Evolutionary conservation across 2,888 invertebrate genomes (phyloP).

Genomic region (Gastrophysa polygoni): DNA sequence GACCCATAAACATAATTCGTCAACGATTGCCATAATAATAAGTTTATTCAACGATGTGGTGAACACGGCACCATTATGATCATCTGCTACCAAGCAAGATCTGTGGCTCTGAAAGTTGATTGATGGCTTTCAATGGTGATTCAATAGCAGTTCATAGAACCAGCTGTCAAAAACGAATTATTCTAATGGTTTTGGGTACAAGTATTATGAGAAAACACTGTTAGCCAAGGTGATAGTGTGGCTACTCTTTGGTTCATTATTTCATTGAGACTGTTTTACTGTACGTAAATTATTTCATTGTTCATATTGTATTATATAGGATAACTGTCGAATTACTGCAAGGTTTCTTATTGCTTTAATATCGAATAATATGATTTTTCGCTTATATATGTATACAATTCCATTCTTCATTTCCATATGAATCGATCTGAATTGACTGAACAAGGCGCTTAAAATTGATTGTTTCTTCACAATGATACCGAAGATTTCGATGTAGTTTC

Average conservation of each 20-base stretch:
- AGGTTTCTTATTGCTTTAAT: slow-evolving; percentile 42
- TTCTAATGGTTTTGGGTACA: slow-evolving; percentile 13
- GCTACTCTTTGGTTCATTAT: slow-evolving; percentile 31
- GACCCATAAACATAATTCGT: no score
- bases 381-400: slow-evolving; percentile 38
- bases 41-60: no score
- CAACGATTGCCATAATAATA: no score
- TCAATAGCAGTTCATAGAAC: slow-evolving; percentile 17
- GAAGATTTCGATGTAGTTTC: no score
- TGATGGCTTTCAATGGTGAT: slow-evolving; percentile 18
- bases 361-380: slow-evolving; percentile 29
- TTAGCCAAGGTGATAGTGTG: slow-evolving; percentile 27
- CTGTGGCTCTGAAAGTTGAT: slow-evolving; percentile 14
- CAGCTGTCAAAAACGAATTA: slow-evolving; percentile 16
- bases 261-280: slow-evolving; percentile 45
- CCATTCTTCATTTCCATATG: background rate
- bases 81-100: no score
- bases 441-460: background rate
- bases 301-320: slow-evolving; percentile 43
- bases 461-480: no score
- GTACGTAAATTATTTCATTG: slow-evolving; percentile 47
- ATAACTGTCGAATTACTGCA: slow-evolving; percentile 37
- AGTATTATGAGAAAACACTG: slow-evolving; percentile 16
- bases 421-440: background rate
- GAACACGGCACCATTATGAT: no score